Evolutionary conservation across 2,797 vertebrate species (phyloP), one percentile per base, ranked within the genome.

Genomic region (Xiphophorus birchmanni): DNA sequence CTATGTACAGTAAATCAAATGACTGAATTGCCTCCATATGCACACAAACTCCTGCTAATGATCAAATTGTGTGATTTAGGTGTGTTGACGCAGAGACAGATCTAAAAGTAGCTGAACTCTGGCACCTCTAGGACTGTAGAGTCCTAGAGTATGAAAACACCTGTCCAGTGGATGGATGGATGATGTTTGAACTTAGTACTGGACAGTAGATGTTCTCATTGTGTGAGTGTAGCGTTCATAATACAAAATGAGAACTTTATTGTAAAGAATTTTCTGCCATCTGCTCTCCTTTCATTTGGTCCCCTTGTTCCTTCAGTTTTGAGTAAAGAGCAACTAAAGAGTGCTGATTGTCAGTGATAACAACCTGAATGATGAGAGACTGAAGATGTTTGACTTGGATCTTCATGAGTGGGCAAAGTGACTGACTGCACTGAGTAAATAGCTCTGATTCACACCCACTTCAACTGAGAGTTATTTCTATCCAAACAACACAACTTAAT

Each of bases 291-390:
- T 26, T n/a, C 42, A 75, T 74, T 82, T 29, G 2, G 26, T 73
- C 77, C 73, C 52, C n/a, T 32, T 69, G 8, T 18, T n/a, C 37
- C 48, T 42, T 35, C 60, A 48, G 69, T 74, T 52, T 54, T 58
- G 78, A 87, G 84, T 80, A 90, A 88, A 85, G 26, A 86, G 86
- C 86, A 87, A 76, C 73, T 84, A 75, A 82, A 87, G 80, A 80
- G 83, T 78, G 76, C 81, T 80, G 84, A 89, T 81, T 90, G 67
- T 69, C 75, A 52, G 79, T 84, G 90, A 89, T 88, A 86, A 80
- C 42, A 87, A 63, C 52, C 78, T 73, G 40, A 76, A 83, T 76
- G 81, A 74, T 40, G 80, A 79, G 76, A 65, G 83, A 73, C 77
- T 69, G 76, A 77, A 80, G 82, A 50, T 76, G 75, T 75, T 75